phyloP scores from a whole-genome alignment of 2,888 invertebrate species.

The Molanna angustata region DNA sequence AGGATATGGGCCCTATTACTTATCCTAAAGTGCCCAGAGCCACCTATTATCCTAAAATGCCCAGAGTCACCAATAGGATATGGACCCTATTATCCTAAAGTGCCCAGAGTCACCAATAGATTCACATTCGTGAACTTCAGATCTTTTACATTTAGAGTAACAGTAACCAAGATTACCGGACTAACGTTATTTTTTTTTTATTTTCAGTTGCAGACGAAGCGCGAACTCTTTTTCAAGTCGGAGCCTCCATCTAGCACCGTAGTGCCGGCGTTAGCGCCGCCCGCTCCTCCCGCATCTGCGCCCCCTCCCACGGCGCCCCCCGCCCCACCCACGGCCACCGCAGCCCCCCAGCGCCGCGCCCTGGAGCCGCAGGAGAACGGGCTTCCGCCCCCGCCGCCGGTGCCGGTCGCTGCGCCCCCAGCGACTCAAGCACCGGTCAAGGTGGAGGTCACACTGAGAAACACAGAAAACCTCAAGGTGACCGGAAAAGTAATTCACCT shows the following conservation, averaged over 20 bases:
- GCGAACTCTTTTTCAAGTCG: constrained; percentile 83
- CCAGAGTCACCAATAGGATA: too few species aligned
- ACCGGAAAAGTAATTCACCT: too few species aligned
- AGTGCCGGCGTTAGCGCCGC: constrained; percentile 37
- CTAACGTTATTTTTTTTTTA: too few species aligned
- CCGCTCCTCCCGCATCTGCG: constrained; percentile 40
- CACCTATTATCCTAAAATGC: too few species aligned
- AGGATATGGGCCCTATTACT: too few species aligned
- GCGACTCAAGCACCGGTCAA: constrained; percentile 36
- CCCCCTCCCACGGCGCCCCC: constrained; percentile 38
- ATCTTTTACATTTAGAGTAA: too few species aligned
- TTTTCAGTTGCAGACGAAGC: constrained; percentile 76
- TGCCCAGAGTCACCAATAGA: too few species aligned
- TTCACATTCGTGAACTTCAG: too few species aligned
- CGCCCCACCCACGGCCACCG: constrained; percentile 36
- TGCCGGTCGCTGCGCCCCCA: constrained; percentile 49
- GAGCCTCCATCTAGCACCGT: constrained; percentile 59
- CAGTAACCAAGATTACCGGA: too few species aligned
- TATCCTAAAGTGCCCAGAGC: too few species aligned
- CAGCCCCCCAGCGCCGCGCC: constrained; percentile 50
- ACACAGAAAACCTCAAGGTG: constrained; percentile 54
- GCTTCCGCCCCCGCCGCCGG: constrained; percentile 47
- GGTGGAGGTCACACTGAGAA: constrained; percentile 42
- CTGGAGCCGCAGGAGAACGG: constrained; percentile 48
- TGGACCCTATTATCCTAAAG: too few species aligned